Evolutionary conservation across 2,113 vertebrate species (phyloP).

Genomic region (Tylochromis polylepis): DNA sequence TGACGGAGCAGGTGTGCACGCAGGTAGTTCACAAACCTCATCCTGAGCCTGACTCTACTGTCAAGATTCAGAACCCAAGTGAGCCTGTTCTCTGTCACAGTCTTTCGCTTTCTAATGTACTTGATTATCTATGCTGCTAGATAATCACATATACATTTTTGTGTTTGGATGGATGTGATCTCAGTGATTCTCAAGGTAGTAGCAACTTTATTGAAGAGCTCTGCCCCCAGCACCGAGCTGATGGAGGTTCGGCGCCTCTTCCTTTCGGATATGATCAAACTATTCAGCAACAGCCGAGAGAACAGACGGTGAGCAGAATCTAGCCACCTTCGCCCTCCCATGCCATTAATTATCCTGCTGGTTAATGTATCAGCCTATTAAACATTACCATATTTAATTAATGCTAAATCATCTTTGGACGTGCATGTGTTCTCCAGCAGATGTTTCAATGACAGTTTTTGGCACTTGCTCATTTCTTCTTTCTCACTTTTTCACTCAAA

Average conservation of each 20-base stretch:
- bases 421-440: slow-evolving; percentile 30
- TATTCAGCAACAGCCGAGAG: slow-evolving; percentile 97
- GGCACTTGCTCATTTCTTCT: not conserved
- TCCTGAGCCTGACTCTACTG: slow-evolving; percentile 92
- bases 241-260: slow-evolving; percentile 97
- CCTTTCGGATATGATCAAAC: slow-evolving; percentile 98
- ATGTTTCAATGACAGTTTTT: slow-evolving; percentile 27
- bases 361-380: slow-evolving; percentile 29
- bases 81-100: slow-evolving; percentile 50
- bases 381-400: slow-evolving; percentile 10
- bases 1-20: slow-evolving; percentile 97
- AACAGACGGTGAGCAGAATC: slow-evolving; percentile 86
- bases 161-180: not conserved
- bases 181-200: slow-evolving; percentile 98
- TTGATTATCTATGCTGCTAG: not conserved
- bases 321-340: not conserved
- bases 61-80: slow-evolving; percentile 99
- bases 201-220: slow-evolving; percentile 89
- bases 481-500: not conserved
- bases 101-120: not conserved
- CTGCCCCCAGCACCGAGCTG: slow-evolving; percentile 83
- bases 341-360: slow-evolving; percentile 30
- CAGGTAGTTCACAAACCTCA: slow-evolving; percentile 98
- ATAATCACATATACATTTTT: not conserved
- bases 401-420: slow-evolving; percentile 41